Percentiles rank a stretch among this genome's conserved stretches.
Conservation (phyloP, 2,888 invertebrate species). For the Brassicogethes aeneus region DNA sequence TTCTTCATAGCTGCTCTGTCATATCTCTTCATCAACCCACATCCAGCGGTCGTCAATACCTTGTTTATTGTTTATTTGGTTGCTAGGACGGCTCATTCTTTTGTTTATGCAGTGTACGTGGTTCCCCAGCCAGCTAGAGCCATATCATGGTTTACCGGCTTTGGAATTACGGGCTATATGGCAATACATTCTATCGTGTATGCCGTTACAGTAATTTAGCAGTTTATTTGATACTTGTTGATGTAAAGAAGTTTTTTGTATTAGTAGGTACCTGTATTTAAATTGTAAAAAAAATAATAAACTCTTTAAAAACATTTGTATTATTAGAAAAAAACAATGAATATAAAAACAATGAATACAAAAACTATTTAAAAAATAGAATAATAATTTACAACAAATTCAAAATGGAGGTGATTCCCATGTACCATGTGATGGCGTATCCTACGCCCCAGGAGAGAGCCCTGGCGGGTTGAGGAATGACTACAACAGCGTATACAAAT, state of each 20-base stretch:
- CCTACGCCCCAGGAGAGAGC: conserved; percentile 23
- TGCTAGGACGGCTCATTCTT: conserved; percentile 51
- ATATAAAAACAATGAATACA: no score
- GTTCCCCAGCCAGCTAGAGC: conserved; percentile 47
- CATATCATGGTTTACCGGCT: conserved; percentile 22
- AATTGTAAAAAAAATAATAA: no score
- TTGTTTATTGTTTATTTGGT: conserved; percentile 48
- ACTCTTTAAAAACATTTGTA: no score
- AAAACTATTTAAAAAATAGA: no score
- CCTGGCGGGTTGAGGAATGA: conserved; percentile 30
- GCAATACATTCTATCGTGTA: no score
- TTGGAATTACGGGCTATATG: conserved; percentile 25
- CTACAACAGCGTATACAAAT: conserved; percentile 27
- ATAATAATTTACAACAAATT: background rate
- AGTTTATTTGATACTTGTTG: no score
- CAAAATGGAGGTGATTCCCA: conserved; percentile 15
- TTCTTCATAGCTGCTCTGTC: conserved; percentile 53
- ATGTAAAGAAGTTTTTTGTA: no score
- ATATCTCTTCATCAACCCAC: conserved; percentile 53
- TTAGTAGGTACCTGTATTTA: no score
- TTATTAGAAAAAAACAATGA: no score
- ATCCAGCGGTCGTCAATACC: conserved; percentile 41
- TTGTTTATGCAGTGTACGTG: conserved; percentile 54
- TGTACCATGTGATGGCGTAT: conserved; percentile 27
- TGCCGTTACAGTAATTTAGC: no score